Evolutionary conservation across 2,888 invertebrate species (phyloP).

Genomic region (Cephus sareptanus): DNA sequence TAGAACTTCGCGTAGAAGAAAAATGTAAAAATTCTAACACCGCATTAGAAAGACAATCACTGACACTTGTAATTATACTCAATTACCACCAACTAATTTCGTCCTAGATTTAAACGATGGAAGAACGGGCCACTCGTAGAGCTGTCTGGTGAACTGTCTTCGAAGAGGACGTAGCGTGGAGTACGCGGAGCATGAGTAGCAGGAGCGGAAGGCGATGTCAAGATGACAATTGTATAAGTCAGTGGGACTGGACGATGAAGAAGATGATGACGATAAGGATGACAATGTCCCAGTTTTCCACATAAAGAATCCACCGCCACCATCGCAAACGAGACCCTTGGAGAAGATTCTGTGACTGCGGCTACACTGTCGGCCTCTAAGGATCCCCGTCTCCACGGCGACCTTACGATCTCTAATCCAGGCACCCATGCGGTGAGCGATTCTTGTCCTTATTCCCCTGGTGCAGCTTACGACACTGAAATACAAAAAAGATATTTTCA

Average conservation of each 20-base stretch:
- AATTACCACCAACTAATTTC: constrained; percentile 46
- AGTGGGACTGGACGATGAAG: not conserved
- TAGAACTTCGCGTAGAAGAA: not conserved
- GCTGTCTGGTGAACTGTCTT: constrained; percentile 58
- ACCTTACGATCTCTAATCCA: constrained; percentile 62
- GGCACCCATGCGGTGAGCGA: constrained; percentile 65
- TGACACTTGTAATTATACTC: not conserved
- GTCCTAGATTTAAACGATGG: constrained; percentile 61
- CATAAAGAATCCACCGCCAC: constrained; percentile 40
- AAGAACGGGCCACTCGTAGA: constrained; percentile 60
- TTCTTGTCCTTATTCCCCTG: constrained; percentile 44
- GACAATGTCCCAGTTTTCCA: not conserved
- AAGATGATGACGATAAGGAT: constrained; percentile 31
- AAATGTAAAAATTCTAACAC: not conserved
- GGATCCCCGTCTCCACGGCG: constrained; percentile 49
- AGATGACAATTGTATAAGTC: not conserved
- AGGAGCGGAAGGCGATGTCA: not conserved
- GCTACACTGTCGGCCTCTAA: constrained; percentile 32
- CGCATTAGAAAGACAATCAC: not conserved
- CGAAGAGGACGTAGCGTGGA: constrained; percentile 47
- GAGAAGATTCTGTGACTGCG: constrained; percentile 24
- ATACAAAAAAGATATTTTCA: not conserved
- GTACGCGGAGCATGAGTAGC: not conserved
- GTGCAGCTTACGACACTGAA: not conserved
- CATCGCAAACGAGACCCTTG: constrained; percentile 47